Base-by-base conservation (phyloP, 2,888 invertebrate genomes). In the Germaria angustata region DNA sequence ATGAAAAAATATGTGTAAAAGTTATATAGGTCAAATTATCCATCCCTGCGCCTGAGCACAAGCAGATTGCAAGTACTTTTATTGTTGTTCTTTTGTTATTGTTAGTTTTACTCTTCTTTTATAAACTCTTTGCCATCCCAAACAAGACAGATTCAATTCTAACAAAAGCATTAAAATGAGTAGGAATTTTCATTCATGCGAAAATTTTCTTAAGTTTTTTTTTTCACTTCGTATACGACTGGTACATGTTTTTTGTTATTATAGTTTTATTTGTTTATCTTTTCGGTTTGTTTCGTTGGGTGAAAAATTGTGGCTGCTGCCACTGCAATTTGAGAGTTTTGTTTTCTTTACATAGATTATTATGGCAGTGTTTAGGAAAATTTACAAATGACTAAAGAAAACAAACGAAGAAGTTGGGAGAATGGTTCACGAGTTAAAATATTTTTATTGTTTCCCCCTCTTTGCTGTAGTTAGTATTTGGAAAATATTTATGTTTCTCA, bases 181-280 rank as follows among this genome's bases (percentile, higher is more conserved):
- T 72, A 79, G 65, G 66, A 71, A 65, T 79, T 79, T 82, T 79
- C 82, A 82, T 82, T 82, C 82, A 82, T 82, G 82, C 82, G 82
- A 82, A 79, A 46, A 69, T 69, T 77, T 69, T 63, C 61, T 61
- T 53, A 57, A 41, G 61, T 9, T 39, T 69, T 71, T 80, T 49
- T 66, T 65, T 63, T 57, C 53, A 11, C 20, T 53, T 79, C 36
- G 13, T 39, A 39, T 39, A 46, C 13, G 5, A 63, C 15, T 41
- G 15, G 15, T 28, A 41, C 13, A 41, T 66, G 13, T 39, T n/a
- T 49, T n/a, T 9, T 65, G 61, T 41, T 71, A 51, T 53, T 39
- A n/a, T n/a, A 32, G 11, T 36, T 69, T 63, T 34, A 15, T 76
- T 57, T 68, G 28, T 57, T 57, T 68, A 22, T 63, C 17, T 46